Base-by-base conservation (phyloP, 2,888 invertebrate genomes). In the Cephalotes varians region DNA sequence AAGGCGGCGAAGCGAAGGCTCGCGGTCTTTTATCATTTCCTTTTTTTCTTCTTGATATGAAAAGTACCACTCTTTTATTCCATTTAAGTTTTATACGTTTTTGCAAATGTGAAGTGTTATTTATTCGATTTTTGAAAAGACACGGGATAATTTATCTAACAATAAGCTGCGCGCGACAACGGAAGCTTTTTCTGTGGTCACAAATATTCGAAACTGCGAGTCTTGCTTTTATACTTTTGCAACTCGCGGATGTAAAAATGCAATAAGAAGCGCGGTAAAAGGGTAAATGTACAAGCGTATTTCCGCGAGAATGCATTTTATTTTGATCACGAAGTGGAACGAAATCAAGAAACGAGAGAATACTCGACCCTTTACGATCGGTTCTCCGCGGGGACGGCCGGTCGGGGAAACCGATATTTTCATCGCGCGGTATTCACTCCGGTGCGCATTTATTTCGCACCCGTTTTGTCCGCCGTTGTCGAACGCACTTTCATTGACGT, bases 401-500 rank as follows among this genome's bases (percentile, higher is more conserved):
- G 44, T 73, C 49, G 31, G 40, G n/a, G 12, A 69, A 40, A 31
- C 28, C 21, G 44, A 67, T 12, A 28, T 56, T 56, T 69, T 31
- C 31, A 31, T 54, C 77, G 67, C 67, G n/a, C 40, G 25, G n/a
- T n/a, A 44, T 18, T 64, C 64, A 15, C 62, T 47, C 15, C 5
- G 74, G 28, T 40, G 54, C 54, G 12, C 77, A 54, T 56, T 56
- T 44, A 49, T 56, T 44, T 54, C 25, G 40, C 25, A 12, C n/a
- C 58, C 62, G 37, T 37, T 7, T 21, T 18, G 31, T 3, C 21
- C 21, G 21, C 51, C 51, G 40, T 54, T 49, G 81, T 74, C 73
- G 56, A 15, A 47, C 51, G 65, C 72, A 60, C 65, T 85, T 85
- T 84, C 85, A 85, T 82, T 84, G 88, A 87, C 86, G 85, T 82